Base-by-base conservation (phyloP, 1,140 invertebrate species). In the Physella acuta region DNA sequence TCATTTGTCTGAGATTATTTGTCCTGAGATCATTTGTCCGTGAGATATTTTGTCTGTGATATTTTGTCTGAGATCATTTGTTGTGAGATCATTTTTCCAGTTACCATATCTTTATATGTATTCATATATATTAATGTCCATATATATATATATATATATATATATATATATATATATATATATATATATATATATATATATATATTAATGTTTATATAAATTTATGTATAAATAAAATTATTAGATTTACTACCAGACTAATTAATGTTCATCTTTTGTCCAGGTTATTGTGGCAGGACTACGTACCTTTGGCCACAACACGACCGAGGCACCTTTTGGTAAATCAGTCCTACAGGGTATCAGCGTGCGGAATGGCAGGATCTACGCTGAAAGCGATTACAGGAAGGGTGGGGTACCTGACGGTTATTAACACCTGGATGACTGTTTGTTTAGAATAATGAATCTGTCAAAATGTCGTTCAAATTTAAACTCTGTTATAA, bases 391-490 rank as follows among this genome's bases (percentile, higher is more conserved):
- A 51, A 70, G 70, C 52, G 78, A 79, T 59, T 72, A 70, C 64
- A 70, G 78, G 30, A 77, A 77, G 60, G 76, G 76, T 20, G 78
- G 78, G n/a, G 14, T 31, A 20, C 76, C 78, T 31, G 75, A 65
- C 17, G 78, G 78, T 33, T 77, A 58, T 58, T 74, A 30, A 69
- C n/a, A n/a, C n/a, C n/a, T n/a, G n/a, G n/a, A n/a, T n/a, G n/a
- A n/a, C n/a, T n/a, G n/a, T n/a, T n/a, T n/a, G n/a, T n/a, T n/a
- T n/a, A n/a, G n/a, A n/a, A n/a, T n/a, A n/a, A n/a, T n/a, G n/a
- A n/a, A n/a, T n/a, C n/a, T n/a, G n/a, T n/a, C n/a, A n/a, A n/a
- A n/a, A n/a, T n/a, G n/a, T n/a, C n/a, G n/a, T n/a, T n/a, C n/a
- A n/a, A n/a, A n/a, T n/a, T n/a, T n/a, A n/a, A n/a, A n/a, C n/a